Evolutionary conservation across 2,113 vertebrate species (phyloP), one percentile per base, ranked within the genome.

Genomic region (Ciconia stormi): DNA sequence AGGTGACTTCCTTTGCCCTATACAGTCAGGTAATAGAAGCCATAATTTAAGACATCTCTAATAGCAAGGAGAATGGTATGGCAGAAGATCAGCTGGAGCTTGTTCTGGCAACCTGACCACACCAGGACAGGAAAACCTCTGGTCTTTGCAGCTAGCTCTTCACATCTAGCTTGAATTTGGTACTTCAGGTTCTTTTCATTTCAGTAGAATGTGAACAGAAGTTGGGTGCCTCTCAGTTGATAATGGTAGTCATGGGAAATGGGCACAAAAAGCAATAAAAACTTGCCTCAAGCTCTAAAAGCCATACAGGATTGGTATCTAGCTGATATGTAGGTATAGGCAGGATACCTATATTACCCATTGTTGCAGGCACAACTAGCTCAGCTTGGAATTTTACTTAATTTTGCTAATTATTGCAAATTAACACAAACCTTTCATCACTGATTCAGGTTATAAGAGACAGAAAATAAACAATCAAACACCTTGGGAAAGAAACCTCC

Each of bases 211-310:
- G 12, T 49, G 58, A 86, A 27, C 6, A 47, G 56, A 66, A 42
- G 5, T 34, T 0, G 0, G 8, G 4, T 50, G 27, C 16, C 13
- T 90, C 52, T 58, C 26, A 27, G 6, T 9, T 80, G 23, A n/a
- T 67, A 38, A 76, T 15, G 25, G 13, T 46, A 32, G 25, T 90
- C 5, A 29, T 36, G 10, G 29, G 18, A 85, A 90, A 67, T 38
- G 10, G 32, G 22, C 26, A 38, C 30, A 42, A 85, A 85, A 67
- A 15, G 23, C 13, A 42, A 61, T 5, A 61, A 47, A 77, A 89
- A 12, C 8, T 73, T 77, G 22, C 17, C 14, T 86, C 5, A 34
- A 42, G 14, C 20, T 56, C 26, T 69, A 19, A n/a, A 89, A 77
- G 29, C 32, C 3, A 3, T 34, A 14, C 3, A 58, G 56, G 14